phyloP scores from a whole-genome alignment of 2,797 vertebrate genomes.

The Alectoris magna region DNA sequence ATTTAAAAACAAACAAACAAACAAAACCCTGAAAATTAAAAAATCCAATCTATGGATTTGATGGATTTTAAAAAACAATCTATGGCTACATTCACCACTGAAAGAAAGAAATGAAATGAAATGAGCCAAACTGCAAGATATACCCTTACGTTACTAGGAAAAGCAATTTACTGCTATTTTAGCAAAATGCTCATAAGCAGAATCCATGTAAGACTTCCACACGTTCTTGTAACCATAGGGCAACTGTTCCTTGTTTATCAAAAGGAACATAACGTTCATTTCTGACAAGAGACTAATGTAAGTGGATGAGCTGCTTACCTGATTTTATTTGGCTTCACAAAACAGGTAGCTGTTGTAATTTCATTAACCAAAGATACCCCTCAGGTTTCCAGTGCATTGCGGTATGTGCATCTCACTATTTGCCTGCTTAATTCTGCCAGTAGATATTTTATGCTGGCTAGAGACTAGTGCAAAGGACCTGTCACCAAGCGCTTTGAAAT shows the following conservation, averaged over 20 bases:
- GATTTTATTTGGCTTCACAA: not conserved
- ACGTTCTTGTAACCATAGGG: not conserved
- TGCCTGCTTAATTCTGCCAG: not conserved
- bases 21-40: not conserved
- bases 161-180: not conserved
- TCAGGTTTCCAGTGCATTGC: not conserved
- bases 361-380: not conserved
- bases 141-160: not conserved
- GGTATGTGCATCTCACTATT: not conserved
- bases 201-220: not conserved
- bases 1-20: not conserved
- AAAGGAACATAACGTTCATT: not conserved
- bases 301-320: not conserved
- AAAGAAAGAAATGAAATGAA: not conserved
- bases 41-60: not conserved
- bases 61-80: not conserved
- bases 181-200: not conserved
- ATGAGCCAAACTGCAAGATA: conserved; percentile 3
- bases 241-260: not conserved
- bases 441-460: not conserved
- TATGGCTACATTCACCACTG: not conserved
- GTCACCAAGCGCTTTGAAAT: not conserved
- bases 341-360: not conserved
- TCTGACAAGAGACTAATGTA: not conserved
- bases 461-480: not conserved